Base-by-base conservation (phyloP, 1,140 invertebrate genomes). In the Gerris buenoi region DNA sequence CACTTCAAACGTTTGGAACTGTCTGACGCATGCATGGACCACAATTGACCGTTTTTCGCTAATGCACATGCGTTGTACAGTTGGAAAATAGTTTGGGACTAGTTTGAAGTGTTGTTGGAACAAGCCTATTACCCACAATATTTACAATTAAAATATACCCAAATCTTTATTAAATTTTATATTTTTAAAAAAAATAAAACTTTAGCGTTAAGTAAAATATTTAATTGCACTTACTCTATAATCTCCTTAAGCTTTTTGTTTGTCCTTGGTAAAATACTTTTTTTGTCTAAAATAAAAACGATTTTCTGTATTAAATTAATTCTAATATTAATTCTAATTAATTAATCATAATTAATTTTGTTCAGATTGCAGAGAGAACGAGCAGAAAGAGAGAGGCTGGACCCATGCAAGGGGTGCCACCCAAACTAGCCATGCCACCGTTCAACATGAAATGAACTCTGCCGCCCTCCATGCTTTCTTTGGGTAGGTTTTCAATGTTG, bases 311-410 rank as follows among this genome's bases (percentile, higher is more conserved):
- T n/a, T n/a, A n/a, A n/a, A n/a, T n/a, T n/a, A n/a, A n/a, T n/a
- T n/a, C n/a, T n/a, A n/a, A n/a, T n/a, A n/a, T n/a, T n/a, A n/a
- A n/a, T n/a, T n/a, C n/a, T n/a, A n/a, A n/a, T 62, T n/a, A n/a
- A n/a, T n/a, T n/a, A 28, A 33, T 67, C 25, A 22, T 63, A 27
- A 68, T 65, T 69, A 61, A 1, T 70, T 68, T 22, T 70, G 61
- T 73, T 27, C 68, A 80, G 79, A 75, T 79, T 80, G 71, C 79
- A 80, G 79, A 80, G 71, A 79, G 79, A 80, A 72, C 79, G 79
- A 75, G 78, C 78, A 71, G 78, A 79, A 79, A 78, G 70, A 74
- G 78, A 77, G 78, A 79, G 65, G 74, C 74, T 72, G 72, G 71
- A 25, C 70, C 71, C 46, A 71, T 72, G 68, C 68, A 67, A 62